A percentile compares a stretch with the other conserved stretches of the same genome.
phyloP scores from a whole-genome alignment of 2,888 invertebrate genomes.

The Melolontha melolontha region DNA sequence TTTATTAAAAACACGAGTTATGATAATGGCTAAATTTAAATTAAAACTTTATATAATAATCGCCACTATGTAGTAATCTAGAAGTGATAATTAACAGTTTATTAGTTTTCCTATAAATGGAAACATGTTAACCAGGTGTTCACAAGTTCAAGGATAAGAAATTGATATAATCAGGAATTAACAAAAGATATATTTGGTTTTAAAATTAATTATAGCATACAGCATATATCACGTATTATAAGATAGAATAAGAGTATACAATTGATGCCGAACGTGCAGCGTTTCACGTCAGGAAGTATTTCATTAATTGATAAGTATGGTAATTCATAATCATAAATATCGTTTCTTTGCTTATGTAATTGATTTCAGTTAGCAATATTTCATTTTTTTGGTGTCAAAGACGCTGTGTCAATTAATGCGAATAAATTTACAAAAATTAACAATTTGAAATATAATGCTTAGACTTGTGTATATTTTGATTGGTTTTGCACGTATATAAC shows the following conservation, averaged over 20 bases:
- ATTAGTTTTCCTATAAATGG: constrained; percentile 6
- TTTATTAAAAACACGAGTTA: constrained; percentile 1
- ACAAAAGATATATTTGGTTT: too few relatives aligned
- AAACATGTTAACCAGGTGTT: constrained; percentile 8
- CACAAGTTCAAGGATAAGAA: constrained; percentile 26
- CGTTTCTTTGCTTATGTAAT: too few relatives aligned
- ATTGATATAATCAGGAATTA: not conserved
- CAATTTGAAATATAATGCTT: not conserved
- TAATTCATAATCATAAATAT: too few relatives aligned
- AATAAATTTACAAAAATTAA: constrained; percentile 13
- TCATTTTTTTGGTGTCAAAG: not conserved
- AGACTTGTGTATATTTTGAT: not conserved
- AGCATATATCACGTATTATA: too few relatives aligned
- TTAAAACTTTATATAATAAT: constrained; percentile 1
- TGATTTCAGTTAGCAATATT: not conserved
- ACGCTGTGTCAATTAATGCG: not conserved
- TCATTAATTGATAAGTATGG: too few relatives aligned
- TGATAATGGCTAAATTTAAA: constrained; percentile 10
- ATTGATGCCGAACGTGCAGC: too few relatives aligned
- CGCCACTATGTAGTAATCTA: not conserved
- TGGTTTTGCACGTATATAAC: too few relatives aligned
- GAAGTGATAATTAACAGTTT: constrained; percentile 23
- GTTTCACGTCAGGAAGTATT: too few relatives aligned
- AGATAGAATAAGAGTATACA: too few relatives aligned
- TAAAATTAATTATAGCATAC: too few relatives aligned